Evolutionary conservation across 2,888 invertebrate genomes (phyloP).

Genomic region (Candidula unifasciata): DNA sequence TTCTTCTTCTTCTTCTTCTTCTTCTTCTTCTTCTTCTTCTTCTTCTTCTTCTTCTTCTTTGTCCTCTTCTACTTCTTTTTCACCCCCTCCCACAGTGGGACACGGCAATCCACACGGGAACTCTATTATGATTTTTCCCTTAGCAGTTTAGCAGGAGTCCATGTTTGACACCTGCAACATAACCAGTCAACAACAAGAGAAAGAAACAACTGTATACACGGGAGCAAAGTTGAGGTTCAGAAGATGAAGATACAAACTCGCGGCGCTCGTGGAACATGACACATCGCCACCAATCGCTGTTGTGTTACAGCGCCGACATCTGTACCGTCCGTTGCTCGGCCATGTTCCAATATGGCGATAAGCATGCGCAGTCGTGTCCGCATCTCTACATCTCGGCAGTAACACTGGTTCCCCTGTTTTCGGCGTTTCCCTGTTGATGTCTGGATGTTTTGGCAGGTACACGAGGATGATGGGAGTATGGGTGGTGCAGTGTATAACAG

Average conservation of each 20-base stretch:
- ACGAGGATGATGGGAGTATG: not conserved
- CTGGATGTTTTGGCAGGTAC: not conserved
- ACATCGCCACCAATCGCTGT: constrained; percentile 14
- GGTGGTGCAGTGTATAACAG: too few relatives aligned
- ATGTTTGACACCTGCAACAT: too few relatives aligned
- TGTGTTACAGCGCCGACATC: not conserved
- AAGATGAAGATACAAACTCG: not conserved
- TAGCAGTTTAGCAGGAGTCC: too few relatives aligned
- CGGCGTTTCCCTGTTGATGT: not conserved
- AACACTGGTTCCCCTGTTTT: constrained; percentile 32
- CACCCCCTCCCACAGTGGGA: too few relatives aligned
- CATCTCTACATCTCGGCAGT: not conserved
- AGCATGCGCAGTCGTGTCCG: constrained; percentile 32
- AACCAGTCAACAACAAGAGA: too few relatives aligned
- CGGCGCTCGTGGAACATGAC: not conserved
- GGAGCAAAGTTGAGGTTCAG: too few relatives aligned
- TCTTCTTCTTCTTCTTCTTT: not conserved
- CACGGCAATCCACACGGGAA: too few relatives aligned
- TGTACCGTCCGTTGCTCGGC: constrained; percentile 17
- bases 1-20: not conserved
- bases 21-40: not conserved
- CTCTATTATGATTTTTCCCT: too few relatives aligned
- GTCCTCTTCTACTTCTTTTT: too few relatives aligned
- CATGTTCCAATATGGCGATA: constrained; percentile 20
- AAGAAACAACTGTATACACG: too few relatives aligned